A percentile compares a stretch with the other conserved stretches of the same genome.
Evolutionary conservation across 1,140 invertebrate species (phyloP).

Genomic region (Scaptomyza hsui): DNA sequence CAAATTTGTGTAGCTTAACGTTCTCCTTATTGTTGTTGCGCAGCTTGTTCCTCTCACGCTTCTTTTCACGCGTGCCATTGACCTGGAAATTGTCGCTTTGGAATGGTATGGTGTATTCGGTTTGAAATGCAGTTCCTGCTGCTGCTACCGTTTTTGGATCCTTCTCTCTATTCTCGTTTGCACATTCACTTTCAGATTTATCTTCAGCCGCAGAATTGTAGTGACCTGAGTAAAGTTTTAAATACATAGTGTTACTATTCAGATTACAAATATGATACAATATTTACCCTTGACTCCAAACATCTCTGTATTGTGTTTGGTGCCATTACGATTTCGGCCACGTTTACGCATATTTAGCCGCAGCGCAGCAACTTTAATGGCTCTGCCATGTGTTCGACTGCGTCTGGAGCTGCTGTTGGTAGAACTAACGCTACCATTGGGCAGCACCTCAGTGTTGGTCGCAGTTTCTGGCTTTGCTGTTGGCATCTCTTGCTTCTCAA

Average conservation of each 20-base stretch:
- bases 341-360: constrained; percentile 71
- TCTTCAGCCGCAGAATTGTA: constrained; percentile 37
- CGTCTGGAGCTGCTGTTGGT: constrained; percentile 34
- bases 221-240: constrained; percentile 24
- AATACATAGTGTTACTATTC: neutral
- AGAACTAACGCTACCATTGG: constrained; percentile 8
- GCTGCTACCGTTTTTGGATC: constrained; percentile 15
- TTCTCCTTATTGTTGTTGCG: constrained; percentile 65
- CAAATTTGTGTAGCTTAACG: constrained; percentile 73
- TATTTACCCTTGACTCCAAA: constrained; percentile 67
- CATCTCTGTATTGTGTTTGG: constrained; percentile 68
- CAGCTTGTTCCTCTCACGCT: constrained; percentile 42
- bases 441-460: neutral
- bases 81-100: constrained; percentile 76
- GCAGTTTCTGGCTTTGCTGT: neutral
- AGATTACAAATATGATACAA: too few relatives aligned
- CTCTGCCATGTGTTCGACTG: constrained; percentile 27
- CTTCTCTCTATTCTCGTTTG: constrained; percentile 10
- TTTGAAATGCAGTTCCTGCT: constrained; percentile 62
- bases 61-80: constrained; percentile 59
- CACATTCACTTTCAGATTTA: constrained; percentile 4
- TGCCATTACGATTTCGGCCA: constrained; percentile 51
- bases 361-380: constrained; percentile 56
- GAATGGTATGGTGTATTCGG: constrained; percentile 69
- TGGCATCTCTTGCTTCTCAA: too few relatives aligned